These are phyloP conservation scores for Phalanger gymnotis DNA, from an alignment of 2,797 vertebrate genomes.

Conservation along the genomic window DNA sequence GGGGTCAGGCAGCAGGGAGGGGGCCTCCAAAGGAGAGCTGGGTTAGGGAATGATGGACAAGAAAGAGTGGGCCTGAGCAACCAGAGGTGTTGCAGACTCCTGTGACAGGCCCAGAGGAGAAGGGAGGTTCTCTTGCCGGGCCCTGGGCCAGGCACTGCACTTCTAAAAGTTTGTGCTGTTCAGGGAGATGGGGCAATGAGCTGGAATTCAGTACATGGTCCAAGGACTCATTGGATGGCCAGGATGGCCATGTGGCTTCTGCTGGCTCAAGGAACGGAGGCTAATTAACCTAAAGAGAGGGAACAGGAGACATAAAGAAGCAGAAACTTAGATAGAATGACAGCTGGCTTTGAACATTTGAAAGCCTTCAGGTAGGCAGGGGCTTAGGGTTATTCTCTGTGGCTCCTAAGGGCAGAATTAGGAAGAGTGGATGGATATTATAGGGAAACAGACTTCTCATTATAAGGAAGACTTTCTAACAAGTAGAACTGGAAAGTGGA, in stretches of 20 bases:
- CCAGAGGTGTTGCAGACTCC: background rate
- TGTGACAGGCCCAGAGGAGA: background rate
- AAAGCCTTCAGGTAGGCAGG: background rate
- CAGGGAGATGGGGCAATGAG: too few relatives aligned
- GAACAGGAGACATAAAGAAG: background rate
- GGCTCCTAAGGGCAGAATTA: background rate
- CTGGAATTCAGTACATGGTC: too few relatives aligned
- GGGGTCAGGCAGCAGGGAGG: too few relatives aligned
- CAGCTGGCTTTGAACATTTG: background rate
- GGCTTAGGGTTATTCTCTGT: background rate
- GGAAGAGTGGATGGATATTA: background rate
- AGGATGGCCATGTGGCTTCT: too few relatives aligned
- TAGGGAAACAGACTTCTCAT: background rate
- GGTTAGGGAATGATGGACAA: too few relatives aligned
- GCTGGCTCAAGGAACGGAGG: background rate
- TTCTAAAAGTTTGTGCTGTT: background rate
- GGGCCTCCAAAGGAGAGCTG: too few relatives aligned
- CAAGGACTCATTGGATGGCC: too few relatives aligned
- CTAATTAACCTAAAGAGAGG: too few relatives aligned
- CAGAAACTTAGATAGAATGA: background rate
- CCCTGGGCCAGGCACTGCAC: background rate
- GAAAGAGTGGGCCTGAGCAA: background rate
- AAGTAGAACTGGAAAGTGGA: background rate
- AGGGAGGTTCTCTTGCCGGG: background rate
- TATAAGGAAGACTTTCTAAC: background rate